Evolutionary conservation across 1,140 invertebrate genomes (phyloP).

Genomic region (Micrasema minimum): DNA sequence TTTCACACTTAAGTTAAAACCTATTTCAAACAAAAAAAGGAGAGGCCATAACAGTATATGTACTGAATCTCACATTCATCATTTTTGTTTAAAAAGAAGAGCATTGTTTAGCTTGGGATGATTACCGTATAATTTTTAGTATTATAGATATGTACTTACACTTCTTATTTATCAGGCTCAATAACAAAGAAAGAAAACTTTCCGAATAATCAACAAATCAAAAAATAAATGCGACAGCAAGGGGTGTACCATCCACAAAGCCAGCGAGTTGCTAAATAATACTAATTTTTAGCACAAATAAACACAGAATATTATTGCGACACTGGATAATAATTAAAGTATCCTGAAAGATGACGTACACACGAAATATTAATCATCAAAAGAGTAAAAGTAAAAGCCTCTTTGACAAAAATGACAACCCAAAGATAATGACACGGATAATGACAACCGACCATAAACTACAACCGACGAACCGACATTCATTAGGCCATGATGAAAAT

Average conservation of each 20-base stretch:
- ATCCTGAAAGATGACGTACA: slow-evolving; percentile 21
- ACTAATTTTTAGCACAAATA: slow-evolving; percentile 12
- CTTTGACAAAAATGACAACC: slow-evolving; percentile 15
- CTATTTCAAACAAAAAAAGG: slow-evolving; percentile 29
- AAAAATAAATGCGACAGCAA: slow-evolving; percentile 1
- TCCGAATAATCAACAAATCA: slow-evolving; percentile 17
- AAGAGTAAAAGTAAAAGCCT: neutral
- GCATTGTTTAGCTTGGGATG: too few species aligned
- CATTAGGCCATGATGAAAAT: slow-evolving; percentile 11
- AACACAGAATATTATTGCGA: neutral
- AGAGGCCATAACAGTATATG: slow-evolving; percentile 19
- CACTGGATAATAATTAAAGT: neutral
- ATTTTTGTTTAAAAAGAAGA: too few species aligned
- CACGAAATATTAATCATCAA: slow-evolving; percentile 25
- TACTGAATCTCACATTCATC: neutral
- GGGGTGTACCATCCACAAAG: slow-evolving; percentile 28
- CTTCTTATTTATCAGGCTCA: slow-evolving; percentile 20
- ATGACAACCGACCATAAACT: slow-evolving; percentile 19
- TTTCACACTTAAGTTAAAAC: neutral
- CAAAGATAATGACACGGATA: too few species aligned
- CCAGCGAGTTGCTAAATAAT: neutral
- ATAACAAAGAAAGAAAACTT: slow-evolving; percentile 3
- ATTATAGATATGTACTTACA: slow-evolving; percentile 16
- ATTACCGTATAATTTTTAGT: too few species aligned
- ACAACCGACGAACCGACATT: too few species aligned